A percentile compares a stretch with the other conserved stretches of the same genome.
These are phyloP conservation scores for Nematolebias whitei DNA, from an alignment of 2,113 vertebrate species.

Conservation along the genomic window DNA sequence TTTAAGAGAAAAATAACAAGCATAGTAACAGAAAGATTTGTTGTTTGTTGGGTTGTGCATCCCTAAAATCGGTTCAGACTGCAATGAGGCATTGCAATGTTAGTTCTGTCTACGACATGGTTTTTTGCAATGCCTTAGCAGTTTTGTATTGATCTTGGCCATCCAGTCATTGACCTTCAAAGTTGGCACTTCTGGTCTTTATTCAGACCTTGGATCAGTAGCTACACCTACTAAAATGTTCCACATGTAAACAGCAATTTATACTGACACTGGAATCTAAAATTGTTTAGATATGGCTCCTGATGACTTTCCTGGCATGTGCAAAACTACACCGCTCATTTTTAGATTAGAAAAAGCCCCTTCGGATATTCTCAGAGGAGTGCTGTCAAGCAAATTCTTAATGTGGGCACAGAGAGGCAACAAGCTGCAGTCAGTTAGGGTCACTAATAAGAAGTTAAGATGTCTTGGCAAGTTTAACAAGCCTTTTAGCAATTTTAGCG, in stretches of 20 bases:
- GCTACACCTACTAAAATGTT: background rate
- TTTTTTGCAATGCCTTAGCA: background rate
- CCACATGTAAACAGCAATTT: background rate
- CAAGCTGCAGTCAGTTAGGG: background rate
- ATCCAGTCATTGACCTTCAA: background rate
- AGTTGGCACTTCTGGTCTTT: background rate
- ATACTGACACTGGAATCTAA: background rate
- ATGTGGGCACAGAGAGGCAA: background rate
- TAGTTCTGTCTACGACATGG: too few relatives aligned
- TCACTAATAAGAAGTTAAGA: background rate
- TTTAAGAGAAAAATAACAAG: too few relatives aligned
- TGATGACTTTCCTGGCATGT: background rate
- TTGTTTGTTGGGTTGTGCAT: too few relatives aligned
- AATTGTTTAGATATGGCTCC: background rate
- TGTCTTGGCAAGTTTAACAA: background rate
- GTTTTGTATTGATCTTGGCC: background rate
- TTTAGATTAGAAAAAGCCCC: background rate
- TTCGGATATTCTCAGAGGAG: background rate
- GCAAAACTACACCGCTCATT: background rate
- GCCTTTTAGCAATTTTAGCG: background rate
- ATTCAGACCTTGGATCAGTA: background rate
- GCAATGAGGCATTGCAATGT: too few relatives aligned
- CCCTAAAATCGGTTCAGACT: too few relatives aligned
- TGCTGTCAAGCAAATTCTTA: background rate
- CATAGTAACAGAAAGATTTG: too few relatives aligned